Conservation (phyloP, 92 coral and sea anemone genomes). For the Palythoa caribaeorum region DNA sequence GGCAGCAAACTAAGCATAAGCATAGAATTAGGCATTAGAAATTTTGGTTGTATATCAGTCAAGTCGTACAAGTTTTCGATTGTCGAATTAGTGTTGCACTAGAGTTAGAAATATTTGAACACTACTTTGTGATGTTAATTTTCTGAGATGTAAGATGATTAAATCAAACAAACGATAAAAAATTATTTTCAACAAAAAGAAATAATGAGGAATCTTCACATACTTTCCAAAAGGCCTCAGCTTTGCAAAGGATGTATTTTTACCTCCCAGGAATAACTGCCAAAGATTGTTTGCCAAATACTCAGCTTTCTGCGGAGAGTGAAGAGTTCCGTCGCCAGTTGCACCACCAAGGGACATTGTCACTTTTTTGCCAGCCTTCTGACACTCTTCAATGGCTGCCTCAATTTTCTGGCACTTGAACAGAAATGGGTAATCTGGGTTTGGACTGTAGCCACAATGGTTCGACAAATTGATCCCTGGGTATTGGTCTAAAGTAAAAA, state of each 20-base stretch:
- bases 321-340: slow-evolving; percentile 90
- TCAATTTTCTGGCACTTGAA: slow-evolving; percentile 84
- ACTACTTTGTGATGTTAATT: too few relatives aligned
- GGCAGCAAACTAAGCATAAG: too few relatives aligned
- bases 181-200: not conserved
- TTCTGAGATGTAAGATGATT: too few relatives aligned
- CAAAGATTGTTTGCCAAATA: slow-evolving; percentile 78
- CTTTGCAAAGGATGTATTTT: slow-evolving; percentile 4
- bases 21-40: too few relatives aligned
- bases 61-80: too few relatives aligned
- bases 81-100: too few relatives aligned
- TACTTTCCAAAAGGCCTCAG: slow-evolving; percentile 87
- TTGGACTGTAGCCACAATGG: slow-evolving; percentile 76
- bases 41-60: too few relatives aligned
- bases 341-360: slow-evolving; percentile 90
- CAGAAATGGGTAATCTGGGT: slow-evolving; percentile 80
- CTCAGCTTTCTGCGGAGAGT: slow-evolving; percentile 65
- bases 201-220: not conserved
- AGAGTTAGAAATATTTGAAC: too few relatives aligned
- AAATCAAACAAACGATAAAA: too few relatives aligned
- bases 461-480: slow-evolving; percentile 84
- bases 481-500: slow-evolving; percentile 8
- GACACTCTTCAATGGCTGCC: slow-evolving; percentile 80
- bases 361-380: slow-evolving; percentile 78
- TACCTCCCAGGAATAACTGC: slow-evolving; percentile 79